Conservation (phyloP, 2,113 vertebrate genomes). For the Saguinus imperator region DNA sequence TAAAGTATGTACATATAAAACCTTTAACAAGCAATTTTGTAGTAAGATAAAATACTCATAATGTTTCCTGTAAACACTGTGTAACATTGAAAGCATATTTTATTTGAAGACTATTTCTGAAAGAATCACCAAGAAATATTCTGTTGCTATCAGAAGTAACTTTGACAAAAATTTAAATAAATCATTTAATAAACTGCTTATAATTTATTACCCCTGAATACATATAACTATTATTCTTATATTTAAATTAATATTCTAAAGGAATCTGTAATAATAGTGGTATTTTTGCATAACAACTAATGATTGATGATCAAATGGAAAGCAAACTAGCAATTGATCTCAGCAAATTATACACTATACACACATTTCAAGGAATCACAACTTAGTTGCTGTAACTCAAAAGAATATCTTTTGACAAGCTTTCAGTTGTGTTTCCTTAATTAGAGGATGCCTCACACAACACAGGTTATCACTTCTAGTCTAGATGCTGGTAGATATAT, state of each 20-base stretch:
- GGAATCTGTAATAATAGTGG: neutral
- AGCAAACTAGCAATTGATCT: neutral
- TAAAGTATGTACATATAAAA: neutral
- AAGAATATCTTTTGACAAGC: slow-evolving; percentile 45
- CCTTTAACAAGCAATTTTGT: neutral
- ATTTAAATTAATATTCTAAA: neutral
- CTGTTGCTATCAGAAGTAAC: neutral
- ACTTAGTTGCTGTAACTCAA: slow-evolving; percentile 63
- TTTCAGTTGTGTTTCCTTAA: slow-evolving; percentile 14
- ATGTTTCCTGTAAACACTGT: neutral
- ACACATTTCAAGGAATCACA: slow-evolving; percentile 33
- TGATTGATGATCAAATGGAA: slow-evolving; percentile 31
- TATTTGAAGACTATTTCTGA: neutral
- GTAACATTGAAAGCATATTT: neutral
- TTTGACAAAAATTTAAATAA: neutral
- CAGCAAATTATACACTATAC: neutral
- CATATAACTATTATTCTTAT: neutral
- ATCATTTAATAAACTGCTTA: neutral
- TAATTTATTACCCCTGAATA: neutral
- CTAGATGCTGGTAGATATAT: neutral
- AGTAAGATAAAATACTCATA: neutral
- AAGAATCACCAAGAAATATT: slow-evolving; percentile 30
- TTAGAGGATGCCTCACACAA: neutral
- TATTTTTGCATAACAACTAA: slow-evolving; percentile 19
- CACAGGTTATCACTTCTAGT: neutral